Conservation (phyloP, 2,797 vertebrate genomes). For the Pagetopsis macropterus region DNA sequence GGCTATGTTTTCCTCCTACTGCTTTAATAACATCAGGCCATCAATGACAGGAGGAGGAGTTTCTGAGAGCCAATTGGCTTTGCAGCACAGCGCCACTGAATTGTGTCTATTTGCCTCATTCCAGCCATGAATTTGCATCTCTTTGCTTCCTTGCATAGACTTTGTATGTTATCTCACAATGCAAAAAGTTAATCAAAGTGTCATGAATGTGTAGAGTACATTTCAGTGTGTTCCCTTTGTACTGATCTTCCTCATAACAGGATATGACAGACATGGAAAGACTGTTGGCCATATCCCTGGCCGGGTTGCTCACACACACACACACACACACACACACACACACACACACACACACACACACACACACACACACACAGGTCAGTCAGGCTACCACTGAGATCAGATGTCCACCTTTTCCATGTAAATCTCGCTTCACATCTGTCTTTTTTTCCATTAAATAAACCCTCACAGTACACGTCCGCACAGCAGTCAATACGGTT, state of each 20-base stretch:
- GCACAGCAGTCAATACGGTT: conserved; percentile 19
- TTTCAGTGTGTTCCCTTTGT: conserved; percentile 13
- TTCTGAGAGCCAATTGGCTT: no score
- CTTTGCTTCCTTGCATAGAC: no score
- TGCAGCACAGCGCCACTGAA: no score
- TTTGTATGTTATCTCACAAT: no score
- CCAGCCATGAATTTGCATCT: no score
- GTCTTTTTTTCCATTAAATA: conserved; percentile 50
- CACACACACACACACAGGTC: conserved; percentile 13
- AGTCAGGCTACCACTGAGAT: conserved; percentile 44
- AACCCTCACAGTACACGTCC: conserved; percentile 28
- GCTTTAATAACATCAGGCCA: no score
- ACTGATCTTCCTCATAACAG: conserved; percentile 51
- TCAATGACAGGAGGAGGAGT: no score
- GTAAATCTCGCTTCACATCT: conserved; percentile 41
- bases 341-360: no score
- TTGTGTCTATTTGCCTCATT: no score
- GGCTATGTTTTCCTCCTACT: no score
- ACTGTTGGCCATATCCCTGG: conserved; percentile 30
- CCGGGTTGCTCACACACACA: conserved; percentile 5
- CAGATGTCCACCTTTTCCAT: conserved; percentile 53
- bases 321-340: not conserved
- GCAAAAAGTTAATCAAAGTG: no score
- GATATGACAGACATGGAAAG: conserved; percentile 65
- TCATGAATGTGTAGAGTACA: not conserved